phyloP scores from a whole-genome alignment of 2,113 vertebrate species.

The Leucosticte australis region DNA sequence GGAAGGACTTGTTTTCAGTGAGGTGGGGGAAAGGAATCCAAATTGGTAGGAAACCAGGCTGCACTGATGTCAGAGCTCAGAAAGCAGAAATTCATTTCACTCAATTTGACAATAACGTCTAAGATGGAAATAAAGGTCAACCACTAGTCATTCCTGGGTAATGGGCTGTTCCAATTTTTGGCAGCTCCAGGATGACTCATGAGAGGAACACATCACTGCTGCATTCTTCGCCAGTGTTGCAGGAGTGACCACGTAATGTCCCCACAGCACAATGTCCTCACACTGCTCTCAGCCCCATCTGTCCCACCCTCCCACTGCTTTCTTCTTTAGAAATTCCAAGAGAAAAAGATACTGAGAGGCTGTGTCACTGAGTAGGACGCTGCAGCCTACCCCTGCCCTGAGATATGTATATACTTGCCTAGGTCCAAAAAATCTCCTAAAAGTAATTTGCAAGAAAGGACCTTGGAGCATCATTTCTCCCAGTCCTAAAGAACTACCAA shows the following conservation, averaged over 20 bases:
- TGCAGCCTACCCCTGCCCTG: not conserved
- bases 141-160: not conserved
- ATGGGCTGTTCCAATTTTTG: not conserved
- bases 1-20: not conserved
- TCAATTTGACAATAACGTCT: slow-evolving; percentile 1
- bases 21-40: not conserved
- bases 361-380: not conserved
- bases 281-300: not conserved
- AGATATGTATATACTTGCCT: not conserved
- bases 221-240: slow-evolving; percentile 7
- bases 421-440: not conserved
- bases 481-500: not conserved
- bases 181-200: slow-evolving; percentile 6
- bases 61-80: not conserved
- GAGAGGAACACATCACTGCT: not conserved
- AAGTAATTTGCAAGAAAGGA: not conserved
- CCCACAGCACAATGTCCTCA: not conserved
- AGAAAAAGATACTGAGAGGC: not conserved
- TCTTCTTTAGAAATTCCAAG: not conserved
- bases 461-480: fast-evolving
- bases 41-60: not conserved
- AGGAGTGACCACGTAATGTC: not conserved
- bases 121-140: slow-evolving; percentile 22
- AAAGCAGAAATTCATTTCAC: not conserved
- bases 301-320: not conserved